Evolutionary conservation across 1,140 invertebrate genomes (phyloP).

Genomic region (Callitettix versicolor): DNA sequence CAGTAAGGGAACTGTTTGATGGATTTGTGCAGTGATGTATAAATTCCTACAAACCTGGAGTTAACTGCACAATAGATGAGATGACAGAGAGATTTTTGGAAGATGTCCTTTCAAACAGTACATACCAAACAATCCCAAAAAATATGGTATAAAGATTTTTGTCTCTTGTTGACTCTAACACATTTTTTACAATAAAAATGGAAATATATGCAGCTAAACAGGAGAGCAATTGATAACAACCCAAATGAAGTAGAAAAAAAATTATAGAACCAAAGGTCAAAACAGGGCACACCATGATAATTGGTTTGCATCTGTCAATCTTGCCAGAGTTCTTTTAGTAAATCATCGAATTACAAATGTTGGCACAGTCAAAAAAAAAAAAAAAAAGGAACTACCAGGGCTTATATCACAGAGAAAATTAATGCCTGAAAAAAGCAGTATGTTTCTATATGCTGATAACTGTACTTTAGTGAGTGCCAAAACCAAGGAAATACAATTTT

Average conservation of each 20-base stretch:
- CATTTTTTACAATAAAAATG: constrained; percentile 27
- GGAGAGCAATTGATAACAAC: constrained; percentile 25
- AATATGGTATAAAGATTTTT: constrained; percentile 36
- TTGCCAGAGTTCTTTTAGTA: constrained; percentile 17
- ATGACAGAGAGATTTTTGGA: too few species aligned
- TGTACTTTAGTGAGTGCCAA: constrained; percentile 21
- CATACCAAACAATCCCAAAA: constrained; percentile 32
- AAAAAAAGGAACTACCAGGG: constrained; percentile 22
- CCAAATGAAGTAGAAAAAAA: constrained; percentile 22
- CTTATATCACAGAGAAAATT: constrained; percentile 9
- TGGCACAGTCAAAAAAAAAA: constrained; percentile 27
- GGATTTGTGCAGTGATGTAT: too few species aligned
- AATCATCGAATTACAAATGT: constrained; percentile 23
- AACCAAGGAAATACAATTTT: constrained; percentile 21
- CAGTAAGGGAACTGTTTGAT: constrained; percentile 22
- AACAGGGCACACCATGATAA: constrained; percentile 28
- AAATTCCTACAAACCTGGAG: too few species aligned
- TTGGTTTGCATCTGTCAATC: constrained; percentile 27
- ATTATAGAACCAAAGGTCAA: constrained; percentile 24
- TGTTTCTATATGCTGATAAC: constrained; percentile 19
- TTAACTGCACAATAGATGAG: too few species aligned
- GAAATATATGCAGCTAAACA: constrained; percentile 28
- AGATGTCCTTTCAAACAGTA: constrained; percentile 8
- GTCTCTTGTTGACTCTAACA: constrained; percentile 25
- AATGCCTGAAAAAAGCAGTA: not conserved